Evolutionary conservation across 2,888 invertebrate species (phyloP).

Genomic region (Apamea sordens): DNA sequence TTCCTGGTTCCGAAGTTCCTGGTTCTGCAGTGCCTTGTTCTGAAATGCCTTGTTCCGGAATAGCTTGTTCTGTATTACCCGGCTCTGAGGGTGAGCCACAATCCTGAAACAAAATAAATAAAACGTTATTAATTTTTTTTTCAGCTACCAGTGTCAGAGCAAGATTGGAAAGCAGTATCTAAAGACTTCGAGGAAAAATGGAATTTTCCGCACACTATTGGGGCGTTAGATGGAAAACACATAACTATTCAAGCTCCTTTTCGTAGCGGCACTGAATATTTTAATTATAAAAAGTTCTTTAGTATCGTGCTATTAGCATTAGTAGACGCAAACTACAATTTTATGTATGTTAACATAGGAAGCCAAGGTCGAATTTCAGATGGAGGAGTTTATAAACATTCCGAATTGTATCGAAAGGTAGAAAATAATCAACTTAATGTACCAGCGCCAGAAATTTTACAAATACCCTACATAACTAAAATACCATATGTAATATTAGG

Average conservation of each 20-base stretch:
- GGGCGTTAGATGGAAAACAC: slow-evolving; percentile 54
- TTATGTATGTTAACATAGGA: slow-evolving; percentile 49
- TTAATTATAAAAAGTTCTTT: slow-evolving; percentile 42
- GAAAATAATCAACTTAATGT: slow-evolving; percentile 52
- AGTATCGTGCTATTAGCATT: slow-evolving; percentile 54
- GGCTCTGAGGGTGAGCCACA: slow-evolving; percentile 49
- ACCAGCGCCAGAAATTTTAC: slow-evolving; percentile 52
- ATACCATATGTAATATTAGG: slow-evolving; percentile 57
- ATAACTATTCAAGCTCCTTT: slow-evolving; percentile 44
- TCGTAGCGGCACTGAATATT: slow-evolving; percentile 50
- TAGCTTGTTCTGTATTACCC: slow-evolving; percentile 40
- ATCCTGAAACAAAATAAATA: slow-evolving; percentile 45
- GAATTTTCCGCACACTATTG: slow-evolving; percentile 49
- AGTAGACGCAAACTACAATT: slow-evolving; percentile 57
- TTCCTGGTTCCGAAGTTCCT: slow-evolving; percentile 38
- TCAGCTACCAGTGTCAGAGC: slow-evolving; percentile 37
- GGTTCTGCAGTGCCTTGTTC: slow-evolving; percentile 41
- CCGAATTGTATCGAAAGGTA: slow-evolving; percentile 45
- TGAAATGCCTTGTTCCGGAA: slow-evolving; percentile 11
- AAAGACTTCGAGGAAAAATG: slow-evolving; percentile 49
- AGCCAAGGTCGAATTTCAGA: slow-evolving; percentile 54
- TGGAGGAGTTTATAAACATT: slow-evolving; percentile 53
- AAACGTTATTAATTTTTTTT: slow-evolving; percentile 28
- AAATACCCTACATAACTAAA: slow-evolving; percentile 49
- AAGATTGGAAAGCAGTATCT: slow-evolving; percentile 40